A percentile compares a stretch with the other conserved stretches of the same genome.
These are phyloP conservation scores for Podiceps cristatus DNA, from an alignment of 2,113 vertebrate genomes.

Conservation along the genomic window DNA sequence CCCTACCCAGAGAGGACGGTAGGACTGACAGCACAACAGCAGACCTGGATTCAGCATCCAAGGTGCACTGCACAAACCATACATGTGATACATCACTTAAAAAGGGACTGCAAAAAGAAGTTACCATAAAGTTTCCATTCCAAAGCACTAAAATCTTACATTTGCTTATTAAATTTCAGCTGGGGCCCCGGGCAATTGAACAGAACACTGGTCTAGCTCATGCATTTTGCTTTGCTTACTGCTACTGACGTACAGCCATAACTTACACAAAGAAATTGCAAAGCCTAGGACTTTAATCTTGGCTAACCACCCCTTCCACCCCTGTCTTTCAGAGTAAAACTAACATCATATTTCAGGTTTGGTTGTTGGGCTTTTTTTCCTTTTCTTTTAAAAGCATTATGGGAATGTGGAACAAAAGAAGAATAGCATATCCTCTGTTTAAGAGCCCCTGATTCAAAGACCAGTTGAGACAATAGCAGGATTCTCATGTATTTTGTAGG, in stretches of 20 bases:
- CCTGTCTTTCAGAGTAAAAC: not conserved
- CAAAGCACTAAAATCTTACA: slow-evolving; percentile 53
- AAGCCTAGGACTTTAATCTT: not conserved
- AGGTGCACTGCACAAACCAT: not conserved
- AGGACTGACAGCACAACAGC: not conserved
- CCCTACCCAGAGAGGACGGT: not conserved
- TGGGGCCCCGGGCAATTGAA: slow-evolving; percentile 15
- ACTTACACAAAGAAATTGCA: not conserved
- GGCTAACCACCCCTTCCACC: not conserved
- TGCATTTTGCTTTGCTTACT: slow-evolving; percentile 38
- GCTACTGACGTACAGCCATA: not conserved
- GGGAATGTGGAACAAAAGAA: not conserved
- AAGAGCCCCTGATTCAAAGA: not conserved
- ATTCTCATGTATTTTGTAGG: not conserved
- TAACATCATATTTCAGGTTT: not conserved
- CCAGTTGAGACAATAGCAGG: not conserved
- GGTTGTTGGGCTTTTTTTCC: rapidly evolving
- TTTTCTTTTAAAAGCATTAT: not conserved
- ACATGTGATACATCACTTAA: not conserved
- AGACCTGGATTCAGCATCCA: not conserved
- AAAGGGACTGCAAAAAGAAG: not conserved
- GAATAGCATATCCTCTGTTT: not conserved
- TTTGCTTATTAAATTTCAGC: slow-evolving; percentile 64
- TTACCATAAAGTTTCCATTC: slow-evolving; percentile 38
- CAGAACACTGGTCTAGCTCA: not conserved